These are phyloP conservation scores for Eumacrocentrus americanus DNA, from an alignment of 2,888 invertebrate species.

Conservation along the genomic window DNA sequence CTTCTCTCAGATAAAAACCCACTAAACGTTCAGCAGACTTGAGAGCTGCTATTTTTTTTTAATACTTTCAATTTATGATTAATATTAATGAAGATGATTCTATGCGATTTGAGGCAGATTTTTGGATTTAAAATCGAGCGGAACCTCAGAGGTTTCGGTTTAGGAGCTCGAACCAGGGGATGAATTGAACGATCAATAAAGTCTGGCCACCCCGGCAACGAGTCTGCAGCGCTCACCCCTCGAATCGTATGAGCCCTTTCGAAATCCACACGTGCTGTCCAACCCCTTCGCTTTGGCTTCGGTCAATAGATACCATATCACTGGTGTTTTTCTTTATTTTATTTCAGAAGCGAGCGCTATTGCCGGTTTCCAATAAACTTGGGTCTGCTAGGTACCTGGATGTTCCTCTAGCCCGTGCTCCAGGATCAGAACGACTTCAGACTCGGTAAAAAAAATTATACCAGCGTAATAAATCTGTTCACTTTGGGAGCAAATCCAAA, in stretches of 20 bases:
- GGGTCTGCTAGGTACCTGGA: conserved; percentile 46
- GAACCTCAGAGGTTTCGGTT: conserved; percentile 34
- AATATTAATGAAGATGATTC: too few relatives aligned
- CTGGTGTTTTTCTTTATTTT: conserved; percentile 25
- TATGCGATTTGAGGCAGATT: too few relatives aligned
- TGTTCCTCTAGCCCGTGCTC: conserved; percentile 45
- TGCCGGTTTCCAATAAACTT: conserved; percentile 44
- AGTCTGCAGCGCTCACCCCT: conserved; percentile 7
- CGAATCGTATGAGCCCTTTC: background rate
- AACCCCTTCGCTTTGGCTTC: too few relatives aligned
- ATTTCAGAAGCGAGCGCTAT: conserved; percentile 46
- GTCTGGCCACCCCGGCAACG: conserved; percentile 33
- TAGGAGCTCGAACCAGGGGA: conserved; percentile 23
- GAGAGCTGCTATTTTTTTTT: background rate
- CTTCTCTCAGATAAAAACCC: background rate
- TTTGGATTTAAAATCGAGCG: too few relatives aligned
- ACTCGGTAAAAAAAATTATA: conserved; percentile 44
- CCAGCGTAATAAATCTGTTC: background rate
- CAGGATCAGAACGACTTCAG: conserved; percentile 44
- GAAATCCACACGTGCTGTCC: background rate
- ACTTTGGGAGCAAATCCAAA: conserved; percentile 5
- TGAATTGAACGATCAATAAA: conserved; percentile 38
- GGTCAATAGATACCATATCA: too few relatives aligned
- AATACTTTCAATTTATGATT: too few relatives aligned
- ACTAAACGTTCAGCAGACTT: background rate